Evolutionary conservation across 2,113 vertebrate genomes (phyloP), one percentile per base, ranked within the genome.

Genomic region (Triplophysa dalaica): DNA sequence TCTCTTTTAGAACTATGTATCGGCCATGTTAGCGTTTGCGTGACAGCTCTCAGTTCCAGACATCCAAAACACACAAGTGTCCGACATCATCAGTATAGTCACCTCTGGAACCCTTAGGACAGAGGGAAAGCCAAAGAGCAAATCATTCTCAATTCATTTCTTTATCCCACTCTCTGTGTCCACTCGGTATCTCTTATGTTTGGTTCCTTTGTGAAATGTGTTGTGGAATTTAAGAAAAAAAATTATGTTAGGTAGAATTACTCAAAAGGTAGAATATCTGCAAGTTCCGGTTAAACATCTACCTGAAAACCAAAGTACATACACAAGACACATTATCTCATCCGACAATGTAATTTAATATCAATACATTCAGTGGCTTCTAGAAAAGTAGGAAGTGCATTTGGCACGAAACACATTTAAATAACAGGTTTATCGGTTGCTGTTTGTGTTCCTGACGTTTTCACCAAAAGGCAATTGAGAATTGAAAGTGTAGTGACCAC

Each of bases 41-140:
- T 72, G 75, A 60, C 33, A 6, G 2, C 9, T 58, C 54, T 58
- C 54, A 58, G 21, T n/a, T 64, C 78, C 38, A 80, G 0, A 3
- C 78, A 63, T n/a, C 61, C 66, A 82, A 77, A 70, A 26, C 77
- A 75, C 21, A 11, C 19, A 14, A 76, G 29, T 50, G 70, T 86
- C 81, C 16, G 24, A 65, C 29, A 5, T 67, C 6, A 70, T 84
- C 73, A 81, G 26, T 38, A 6, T 77, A 50, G 21, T 1, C 17
- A 17, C 16, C 54, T 24, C 14, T 54, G 48, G n/a, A 74, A 66
- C 33, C 22, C 19, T 63, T 21, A 10, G 65, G 63, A 38, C 58
- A 38, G 2, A 41, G 43, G n/a, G 41, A 66, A 26, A 61, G 43
- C 41, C 10, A 65, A 76, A 24, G 48, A 22, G 16, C 7, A n/a